Evolutionary conservation across 2,888 invertebrate species (phyloP).

Genomic region (Colletes collaris): DNA sequence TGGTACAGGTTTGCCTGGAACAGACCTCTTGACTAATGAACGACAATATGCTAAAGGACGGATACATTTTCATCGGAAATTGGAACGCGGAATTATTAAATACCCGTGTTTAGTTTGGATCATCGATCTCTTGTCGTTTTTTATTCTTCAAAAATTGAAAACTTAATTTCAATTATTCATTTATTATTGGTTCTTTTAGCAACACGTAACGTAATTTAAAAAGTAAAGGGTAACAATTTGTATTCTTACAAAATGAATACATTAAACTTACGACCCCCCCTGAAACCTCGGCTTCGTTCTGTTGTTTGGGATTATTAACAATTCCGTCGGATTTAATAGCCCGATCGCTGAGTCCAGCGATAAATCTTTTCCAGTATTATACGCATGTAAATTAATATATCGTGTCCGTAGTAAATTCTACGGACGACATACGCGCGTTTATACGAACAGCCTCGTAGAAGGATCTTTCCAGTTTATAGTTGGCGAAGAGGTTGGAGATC

Average conservation of each 20-base stretch:
- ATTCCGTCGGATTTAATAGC: slow-evolving; percentile 35
- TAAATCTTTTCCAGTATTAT: slow-evolving; percentile 45
- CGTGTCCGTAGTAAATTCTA: slow-evolving; percentile 46
- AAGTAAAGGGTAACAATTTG: too few species aligned
- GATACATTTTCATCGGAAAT: slow-evolving; percentile 17
- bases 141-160: too few species aligned
- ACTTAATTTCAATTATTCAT: too few species aligned
- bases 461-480: slow-evolving; percentile 46
- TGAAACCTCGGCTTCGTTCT: slow-evolving; percentile 6
- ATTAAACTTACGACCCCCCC: slow-evolving; percentile 1
- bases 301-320: slow-evolving; percentile 36
- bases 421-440: slow-evolving; percentile 37
- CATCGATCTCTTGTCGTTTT: too few species aligned
- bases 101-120: too few species aligned
- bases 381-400: slow-evolving; percentile 49
- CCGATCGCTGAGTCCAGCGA: slow-evolving; percentile 18
- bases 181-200: too few species aligned
- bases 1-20: slow-evolving; percentile 18
- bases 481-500: slow-evolving; percentile 1
- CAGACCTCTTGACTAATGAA: slow-evolving; percentile 21
- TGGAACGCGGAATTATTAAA: neutral
- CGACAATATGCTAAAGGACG: neutral
- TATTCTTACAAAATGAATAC: neutral
- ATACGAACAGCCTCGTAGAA: slow-evolving; percentile 6
- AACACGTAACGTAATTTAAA: too few species aligned